Evolutionary conservation across 1,140 invertebrate species (phyloP).

Genomic region (Leptopilina boulardi): DNA sequence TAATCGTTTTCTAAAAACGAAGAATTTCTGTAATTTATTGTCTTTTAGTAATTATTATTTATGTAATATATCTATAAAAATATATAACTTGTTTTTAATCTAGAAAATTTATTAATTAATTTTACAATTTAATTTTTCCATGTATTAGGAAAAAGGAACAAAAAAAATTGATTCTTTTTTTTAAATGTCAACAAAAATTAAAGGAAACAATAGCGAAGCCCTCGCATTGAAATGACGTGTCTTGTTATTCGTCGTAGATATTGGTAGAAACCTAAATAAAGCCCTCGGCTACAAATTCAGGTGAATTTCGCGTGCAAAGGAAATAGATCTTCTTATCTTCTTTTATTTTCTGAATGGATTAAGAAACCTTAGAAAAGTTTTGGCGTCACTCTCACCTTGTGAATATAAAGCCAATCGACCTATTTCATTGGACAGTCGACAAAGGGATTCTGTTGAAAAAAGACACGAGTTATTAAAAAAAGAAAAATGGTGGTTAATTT

Average conservation of each 20-base stretch:
- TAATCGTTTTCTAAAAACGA: neutral
- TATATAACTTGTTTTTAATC: neutral
- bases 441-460: neutral
- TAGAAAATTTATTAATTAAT: neutral
- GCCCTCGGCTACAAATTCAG: neutral
- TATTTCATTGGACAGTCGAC: neutral
- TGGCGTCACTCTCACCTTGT: constrained; percentile 35
- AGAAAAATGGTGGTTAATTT: constrained; percentile 90
- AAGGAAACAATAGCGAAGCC: neutral
- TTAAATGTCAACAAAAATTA: neutral
- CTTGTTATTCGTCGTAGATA: neutral
- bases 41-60: neutral
- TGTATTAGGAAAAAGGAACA: too few relatives aligned
- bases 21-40: neutral
- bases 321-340: constrained; percentile 10
- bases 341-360: constrained; percentile 64
- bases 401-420: constrained; percentile 43
- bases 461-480: too few relatives aligned
- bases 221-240: neutral
- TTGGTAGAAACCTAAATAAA: constrained; percentile 25
- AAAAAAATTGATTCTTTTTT: neutral
- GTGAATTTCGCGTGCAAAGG: neutral
- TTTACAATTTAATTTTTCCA: too few relatives aligned
- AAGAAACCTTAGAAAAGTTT: constrained; percentile 53
- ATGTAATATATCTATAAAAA: neutral